These are phyloP conservation scores for Poeciliopsis retropinna DNA, from an alignment of 2,113 vertebrate species.

Conservation along the genomic window DNA sequence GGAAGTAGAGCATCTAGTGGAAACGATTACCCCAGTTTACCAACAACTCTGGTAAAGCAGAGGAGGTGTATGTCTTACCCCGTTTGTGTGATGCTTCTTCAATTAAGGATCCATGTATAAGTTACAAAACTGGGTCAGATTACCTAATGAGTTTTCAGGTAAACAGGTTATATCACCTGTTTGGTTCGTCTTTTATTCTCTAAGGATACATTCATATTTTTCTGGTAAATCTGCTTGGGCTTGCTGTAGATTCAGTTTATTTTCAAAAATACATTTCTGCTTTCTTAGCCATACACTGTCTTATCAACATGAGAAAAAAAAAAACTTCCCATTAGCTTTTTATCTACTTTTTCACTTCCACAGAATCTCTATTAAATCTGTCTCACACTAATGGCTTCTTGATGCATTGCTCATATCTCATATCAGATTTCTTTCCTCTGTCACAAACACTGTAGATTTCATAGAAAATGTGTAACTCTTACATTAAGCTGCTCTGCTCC, in stretches of 20 bases:
- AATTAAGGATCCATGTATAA: slow-evolving; percentile 57
- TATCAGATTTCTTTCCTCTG: slow-evolving; percentile 14
- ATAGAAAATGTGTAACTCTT: slow-evolving; percentile 17
- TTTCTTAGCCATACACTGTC: not conserved
- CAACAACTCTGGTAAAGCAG: slow-evolving; percentile 11
- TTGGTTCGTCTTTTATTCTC: not conserved
- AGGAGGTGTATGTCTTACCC: slow-evolving; percentile 23
- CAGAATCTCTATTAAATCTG: slow-evolving; percentile 37
- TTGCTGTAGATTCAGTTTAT: not conserved
- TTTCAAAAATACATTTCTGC: not conserved
- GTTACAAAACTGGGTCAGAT: slow-evolving; percentile 13
- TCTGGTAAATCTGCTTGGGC: not conserved
- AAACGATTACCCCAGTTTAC: slow-evolving; percentile 32
- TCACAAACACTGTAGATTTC: slow-evolving; percentile 3
- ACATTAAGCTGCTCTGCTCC: slow-evolving; percentile 18
- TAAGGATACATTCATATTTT: not conserved
- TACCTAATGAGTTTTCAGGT: not conserved
- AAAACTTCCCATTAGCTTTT: not conserved
- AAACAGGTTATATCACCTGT: not conserved
- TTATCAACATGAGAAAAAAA: not conserved
- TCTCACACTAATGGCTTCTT: slow-evolving; percentile 31
- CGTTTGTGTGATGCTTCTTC: slow-evolving; percentile 37
- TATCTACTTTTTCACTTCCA: slow-evolving; percentile 2
- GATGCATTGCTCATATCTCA: slow-evolving; percentile 38
- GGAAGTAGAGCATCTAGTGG: slow-evolving; percentile 33